A percentile compares a stretch with the other conserved stretches of the same genome.
phyloP scores from a whole-genome alignment of 2,797 vertebrate species.

The Sphenodon punctatus region DNA sequence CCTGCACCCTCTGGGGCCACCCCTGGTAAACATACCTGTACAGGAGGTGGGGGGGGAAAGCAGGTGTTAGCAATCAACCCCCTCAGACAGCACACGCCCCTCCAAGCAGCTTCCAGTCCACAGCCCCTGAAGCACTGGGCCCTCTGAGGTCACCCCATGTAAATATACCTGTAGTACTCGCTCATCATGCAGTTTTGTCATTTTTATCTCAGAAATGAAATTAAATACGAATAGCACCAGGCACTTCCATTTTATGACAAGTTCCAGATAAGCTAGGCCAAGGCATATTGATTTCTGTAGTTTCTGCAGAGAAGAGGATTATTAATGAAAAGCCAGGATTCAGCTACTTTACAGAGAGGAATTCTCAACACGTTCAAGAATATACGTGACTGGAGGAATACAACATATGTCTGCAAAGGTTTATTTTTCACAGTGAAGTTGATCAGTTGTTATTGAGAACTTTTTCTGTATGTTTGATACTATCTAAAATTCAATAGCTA shows the following conservation, averaged over 20 bases:
- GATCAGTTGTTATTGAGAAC: slow-evolving; percentile 51
- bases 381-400: slow-evolving; percentile 43
- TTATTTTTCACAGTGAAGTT: slow-evolving; percentile 54
- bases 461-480: slow-evolving; percentile 37
- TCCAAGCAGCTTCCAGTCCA: too few relatives aligned
- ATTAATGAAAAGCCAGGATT: slow-evolving; percentile 28
- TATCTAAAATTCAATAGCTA: too few relatives aligned
- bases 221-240: slow-evolving; percentile 1
- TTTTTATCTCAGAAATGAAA: slow-evolving; percentile 39
- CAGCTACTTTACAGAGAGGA: slow-evolving; percentile 9
- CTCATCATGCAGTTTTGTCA: slow-evolving; percentile 16
- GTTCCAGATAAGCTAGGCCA: slow-evolving; percentile 16
- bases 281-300: slow-evolving; percentile 29
- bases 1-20: too few relatives aligned
- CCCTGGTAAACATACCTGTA: too few relatives aligned
- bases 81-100: too few relatives aligned
- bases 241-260: slow-evolving; percentile 15
- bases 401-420: slow-evolving; percentile 40
- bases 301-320: slow-evolving; percentile 13
- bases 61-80: too few relatives aligned
- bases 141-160: too few relatives aligned
- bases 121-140: too few relatives aligned
- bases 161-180: too few relatives aligned
- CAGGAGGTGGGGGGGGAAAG: too few relatives aligned
- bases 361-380: slow-evolving; percentile 24